Percentiles rank a stretch among this genome's conserved stretches.
phyloP scores from a whole-genome alignment of 2,888 invertebrate species.

The Malthinus seriepunctatus region DNA sequence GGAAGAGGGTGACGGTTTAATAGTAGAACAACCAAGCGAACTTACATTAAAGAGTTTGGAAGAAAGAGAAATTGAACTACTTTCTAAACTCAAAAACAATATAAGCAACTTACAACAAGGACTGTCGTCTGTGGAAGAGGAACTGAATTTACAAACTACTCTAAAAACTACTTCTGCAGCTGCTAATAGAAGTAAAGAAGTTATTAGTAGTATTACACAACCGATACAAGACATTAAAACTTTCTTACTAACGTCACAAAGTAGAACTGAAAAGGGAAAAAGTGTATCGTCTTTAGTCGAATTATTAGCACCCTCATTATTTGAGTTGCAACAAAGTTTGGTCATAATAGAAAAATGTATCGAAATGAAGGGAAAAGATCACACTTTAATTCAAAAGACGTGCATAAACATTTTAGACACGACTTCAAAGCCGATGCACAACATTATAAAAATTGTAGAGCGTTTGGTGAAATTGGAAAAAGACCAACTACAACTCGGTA shows the following conservation, averaged over 20 bases:
- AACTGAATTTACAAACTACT: slow-evolving; percentile 66
- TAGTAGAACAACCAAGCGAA: slow-evolving; percentile 57
- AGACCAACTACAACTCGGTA: slow-evolving; percentile 43
- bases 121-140: slow-evolving; percentile 65
- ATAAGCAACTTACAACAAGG: slow-evolving; percentile 60
- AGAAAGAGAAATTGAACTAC: slow-evolving; percentile 44
- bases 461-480: slow-evolving; percentile 57
- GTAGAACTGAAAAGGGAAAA: slow-evolving; percentile 48
- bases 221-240: slow-evolving; percentile 68
- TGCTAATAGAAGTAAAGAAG: slow-evolving; percentile 68
- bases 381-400: slow-evolving; percentile 69
- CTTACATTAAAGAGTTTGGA: slow-evolving; percentile 54
- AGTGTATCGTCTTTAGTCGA: slow-evolving; percentile 61
- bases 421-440: slow-evolving; percentile 61
- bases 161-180: slow-evolving; percentile 69
- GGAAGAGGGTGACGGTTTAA: slow-evolving; percentile 61
- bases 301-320: slow-evolving; percentile 62
- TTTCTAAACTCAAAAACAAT: slow-evolving; percentile 47
- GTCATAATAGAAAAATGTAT: slow-evolving; percentile 71
- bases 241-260: slow-evolving; percentile 59
- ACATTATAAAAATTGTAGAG: slow-evolving; percentile 60
- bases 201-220: slow-evolving; percentile 63
- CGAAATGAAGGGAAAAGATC: slow-evolving; percentile 67
- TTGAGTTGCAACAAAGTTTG: slow-evolving; percentile 66
- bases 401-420: slow-evolving; percentile 68